Base-by-base conservation (phyloP, 2,113 vertebrate species). In the Smithornis capensis region DNA sequence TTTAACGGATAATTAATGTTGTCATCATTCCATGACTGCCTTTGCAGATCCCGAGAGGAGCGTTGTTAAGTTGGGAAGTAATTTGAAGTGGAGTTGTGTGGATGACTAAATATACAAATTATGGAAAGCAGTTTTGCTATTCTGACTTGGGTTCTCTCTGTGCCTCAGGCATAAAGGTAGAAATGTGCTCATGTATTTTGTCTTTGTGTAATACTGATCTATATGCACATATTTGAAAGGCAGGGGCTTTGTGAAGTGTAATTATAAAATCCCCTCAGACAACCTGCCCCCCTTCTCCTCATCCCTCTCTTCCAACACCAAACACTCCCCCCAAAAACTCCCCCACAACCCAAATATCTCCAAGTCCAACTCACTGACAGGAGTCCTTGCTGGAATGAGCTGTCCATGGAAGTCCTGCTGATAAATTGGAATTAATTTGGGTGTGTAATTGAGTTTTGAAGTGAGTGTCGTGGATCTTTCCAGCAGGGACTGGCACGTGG, bases 21-120 rank as follows among this genome's bases (percentile, higher is more conserved):
- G 86, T 90, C 6, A 3, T 73, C 50, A 86, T 77, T 95, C 89
- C 59, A 42, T 16, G 63, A 29, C 45, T 84, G 91, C 64, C 28
- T 80, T 77, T 83, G 78, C 71, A 28, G 38, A 37, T 96, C 95
- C 85, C 60, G 12, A 12, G 90, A 77, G 82, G 42, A 86, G 47
- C 1, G 33, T 55, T 91, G 52, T 47, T 74, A 90, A 93, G 67
- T 81, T 86, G 1, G 16, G 60, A 90, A 83, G 86, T 63, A 77
- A 71, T 93, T 96, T 90, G 45, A 63, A 45, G 42, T 60, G 37
- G 68, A 88, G 73, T 59, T 93, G 10, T 24, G 42, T 79, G 56
- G 74, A 60, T 74, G 40, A 53, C 83, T 95, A 44, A 94, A 91
- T 71, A 78, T 3, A 52, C 52, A 91, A 93, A 89, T 95, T 64